Evolutionary conservation across 2,113 vertebrate genomes (phyloP).

Genomic region (Chaenocephalus aceratus): DNA sequence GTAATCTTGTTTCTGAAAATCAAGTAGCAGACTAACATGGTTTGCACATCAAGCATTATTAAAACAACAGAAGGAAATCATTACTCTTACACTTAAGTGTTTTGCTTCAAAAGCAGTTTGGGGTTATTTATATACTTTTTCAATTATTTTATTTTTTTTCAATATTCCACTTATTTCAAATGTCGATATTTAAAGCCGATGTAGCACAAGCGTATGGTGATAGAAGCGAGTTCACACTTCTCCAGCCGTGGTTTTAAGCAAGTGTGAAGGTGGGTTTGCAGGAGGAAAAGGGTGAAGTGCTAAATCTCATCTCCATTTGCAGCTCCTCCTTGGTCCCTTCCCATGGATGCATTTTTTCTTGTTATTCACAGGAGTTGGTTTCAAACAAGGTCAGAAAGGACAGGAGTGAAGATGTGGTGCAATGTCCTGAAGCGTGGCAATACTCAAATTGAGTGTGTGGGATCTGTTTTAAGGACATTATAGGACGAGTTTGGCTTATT

Average conservation of each 20-base stretch:
- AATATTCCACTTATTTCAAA: neutral
- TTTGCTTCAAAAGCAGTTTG: neutral
- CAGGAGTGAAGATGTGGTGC: neutral
- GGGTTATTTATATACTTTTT: neutral
- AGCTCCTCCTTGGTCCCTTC: slow-evolving; percentile 26
- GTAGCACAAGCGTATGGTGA: slow-evolving; percentile 1
- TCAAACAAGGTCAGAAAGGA: neutral
- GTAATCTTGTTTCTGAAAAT: slow-evolving; percentile 39
- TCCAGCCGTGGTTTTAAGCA: slow-evolving; percentile 16
- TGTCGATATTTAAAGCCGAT: slow-evolving; percentile 44
- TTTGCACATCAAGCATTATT: neutral
- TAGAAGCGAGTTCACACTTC: slow-evolving; percentile 36
- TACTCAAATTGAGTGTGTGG: neutral
- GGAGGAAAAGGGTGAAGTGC: slow-evolving; percentile 19
- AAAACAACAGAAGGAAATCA: neutral
- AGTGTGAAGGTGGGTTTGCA: slow-evolving; percentile 47
- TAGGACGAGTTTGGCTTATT: neutral
- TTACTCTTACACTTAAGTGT: neutral
- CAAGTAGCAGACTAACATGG: slow-evolving; percentile 25
- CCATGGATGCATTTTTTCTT: neutral
- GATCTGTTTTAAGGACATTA: neutral
- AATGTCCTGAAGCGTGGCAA: neutral
- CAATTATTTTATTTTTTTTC: neutral
- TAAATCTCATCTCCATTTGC: slow-evolving; percentile 45
- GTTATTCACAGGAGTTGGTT: neutral